These are phyloP conservation scores for Amphipoea lucens DNA, from an alignment of 2,888 invertebrate genomes.

Conservation along the genomic window DNA sequence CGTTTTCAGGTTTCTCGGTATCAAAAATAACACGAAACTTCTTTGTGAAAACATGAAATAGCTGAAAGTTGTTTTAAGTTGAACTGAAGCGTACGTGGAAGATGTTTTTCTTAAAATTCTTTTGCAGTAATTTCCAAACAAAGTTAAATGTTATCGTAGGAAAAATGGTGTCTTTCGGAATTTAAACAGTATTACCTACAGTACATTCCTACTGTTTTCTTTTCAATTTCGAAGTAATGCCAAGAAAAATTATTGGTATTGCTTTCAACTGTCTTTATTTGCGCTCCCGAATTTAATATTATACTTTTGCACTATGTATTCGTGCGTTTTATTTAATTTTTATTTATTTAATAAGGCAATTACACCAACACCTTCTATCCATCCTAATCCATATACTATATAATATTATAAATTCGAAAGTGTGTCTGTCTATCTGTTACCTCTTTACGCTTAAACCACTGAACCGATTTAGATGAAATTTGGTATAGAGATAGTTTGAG, in stretches of 20 bases:
- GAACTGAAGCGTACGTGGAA: neutral
- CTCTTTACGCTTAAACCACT: too few relatives aligned
- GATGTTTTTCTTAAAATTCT: constrained; percentile 11
- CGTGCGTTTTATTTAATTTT: neutral
- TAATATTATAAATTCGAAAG: too few relatives aligned
- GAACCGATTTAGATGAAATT: too few relatives aligned
- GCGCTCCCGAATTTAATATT: neutral
- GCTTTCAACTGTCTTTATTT: neutral
- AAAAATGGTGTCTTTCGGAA: neutral
- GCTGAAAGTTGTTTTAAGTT: constrained; percentile 7
- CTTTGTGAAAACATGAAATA: constrained; percentile 2
- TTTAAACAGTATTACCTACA: neutral
- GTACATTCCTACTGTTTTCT: neutral
- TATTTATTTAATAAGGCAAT: too few relatives aligned
- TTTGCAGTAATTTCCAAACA: neutral
- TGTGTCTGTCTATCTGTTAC: too few relatives aligned
- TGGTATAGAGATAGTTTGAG: too few relatives aligned
- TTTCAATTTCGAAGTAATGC: neutral
- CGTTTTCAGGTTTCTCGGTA: constrained; percentile 11
- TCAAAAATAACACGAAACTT: constrained; percentile 22
- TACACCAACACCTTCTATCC: too few relatives aligned
- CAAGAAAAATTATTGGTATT: neutral
- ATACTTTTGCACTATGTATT: neutral
- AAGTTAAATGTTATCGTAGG: neutral
- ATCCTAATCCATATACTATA: too few relatives aligned